Percentiles rank a stretch among this genome's conserved stretches.
Conservation (phyloP, 1,140 invertebrate genomes). For the Vanessa atalanta region DNA sequence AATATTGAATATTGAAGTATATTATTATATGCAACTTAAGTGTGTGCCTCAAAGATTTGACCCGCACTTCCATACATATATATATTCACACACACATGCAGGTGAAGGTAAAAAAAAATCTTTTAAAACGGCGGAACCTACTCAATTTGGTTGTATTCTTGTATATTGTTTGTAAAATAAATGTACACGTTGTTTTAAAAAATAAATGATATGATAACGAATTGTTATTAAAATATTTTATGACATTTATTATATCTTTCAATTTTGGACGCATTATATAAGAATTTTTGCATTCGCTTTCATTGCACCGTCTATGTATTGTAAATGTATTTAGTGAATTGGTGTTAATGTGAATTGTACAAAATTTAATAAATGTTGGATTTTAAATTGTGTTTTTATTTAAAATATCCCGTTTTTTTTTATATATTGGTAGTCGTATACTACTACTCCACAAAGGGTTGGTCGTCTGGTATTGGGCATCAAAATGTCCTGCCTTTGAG, state of each 20-base stretch:
- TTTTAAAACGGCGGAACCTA: neutral
- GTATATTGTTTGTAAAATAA: neutral
- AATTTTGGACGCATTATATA: conserved; percentile 20
- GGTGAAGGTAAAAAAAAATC: neutral
- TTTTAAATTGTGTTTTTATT: conserved; percentile 42
- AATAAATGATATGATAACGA: conserved; percentile 6
- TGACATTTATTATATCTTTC: conserved; percentile 10
- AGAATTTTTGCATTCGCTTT: conserved; percentile 42
- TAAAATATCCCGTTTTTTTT: neutral
- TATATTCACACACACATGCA: too few relatives aligned
- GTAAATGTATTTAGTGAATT: conserved; percentile 48
- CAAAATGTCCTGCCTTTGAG: too few relatives aligned
- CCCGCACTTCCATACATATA: too few relatives aligned
- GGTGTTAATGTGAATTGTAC: conserved; percentile 71
- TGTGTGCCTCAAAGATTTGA: too few relatives aligned
- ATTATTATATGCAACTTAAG: too few relatives aligned
- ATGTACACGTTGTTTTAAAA: conserved; percentile 12
- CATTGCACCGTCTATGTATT: conserved; percentile 49
- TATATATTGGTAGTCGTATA: neutral
- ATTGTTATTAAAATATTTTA: conserved; percentile 10
- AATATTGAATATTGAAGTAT: too few relatives aligned
- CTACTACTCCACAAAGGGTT: too few relatives aligned
- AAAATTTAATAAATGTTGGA: conserved; percentile 77
- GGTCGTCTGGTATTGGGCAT: too few relatives aligned
- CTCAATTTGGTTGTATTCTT: conserved; percentile 3